Percentiles rank a stretch among this genome's conserved stretches.
Evolutionary conservation across 2,888 invertebrate genomes (phyloP).

Genomic region (Rhorus exstirpatorius): DNA sequence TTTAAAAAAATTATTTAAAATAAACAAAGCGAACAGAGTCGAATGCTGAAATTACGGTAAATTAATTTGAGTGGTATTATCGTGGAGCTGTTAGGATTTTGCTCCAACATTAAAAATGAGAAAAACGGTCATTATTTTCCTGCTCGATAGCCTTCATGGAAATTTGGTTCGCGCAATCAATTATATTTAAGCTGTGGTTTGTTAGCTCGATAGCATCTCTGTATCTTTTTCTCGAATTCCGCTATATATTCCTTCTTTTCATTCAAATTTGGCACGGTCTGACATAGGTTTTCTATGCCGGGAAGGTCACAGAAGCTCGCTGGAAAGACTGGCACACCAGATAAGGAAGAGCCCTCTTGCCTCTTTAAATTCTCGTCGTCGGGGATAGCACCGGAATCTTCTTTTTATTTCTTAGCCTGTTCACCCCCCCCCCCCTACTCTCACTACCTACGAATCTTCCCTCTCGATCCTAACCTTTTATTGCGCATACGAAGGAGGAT

Average conservation of each 20-base stretch:
- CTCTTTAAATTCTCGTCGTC: slow-evolving; percentile 67
- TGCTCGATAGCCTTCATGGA: no score
- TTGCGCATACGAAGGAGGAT: slow-evolving; percentile 46
- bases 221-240: no score
- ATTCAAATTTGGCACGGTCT: slow-evolving; percentile 29
- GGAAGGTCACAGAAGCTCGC: slow-evolving; percentile 12
- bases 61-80: no score
- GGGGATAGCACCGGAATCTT: slow-evolving; percentile 44
- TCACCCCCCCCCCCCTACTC: slow-evolving; percentile 4
- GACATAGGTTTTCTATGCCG: slow-evolving; percentile 2
- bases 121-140: no score
- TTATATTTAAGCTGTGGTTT: no score
- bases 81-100: no score
- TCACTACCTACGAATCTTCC: slow-evolving; percentile 24
- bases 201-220: no score
- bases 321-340: slow-evolving; percentile 19
- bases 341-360: slow-evolving; percentile 46
- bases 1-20: no score
- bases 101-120: no score
- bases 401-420: slow-evolving; percentile 28
- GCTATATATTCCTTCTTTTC: background rate
- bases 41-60: no score
- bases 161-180: no score
- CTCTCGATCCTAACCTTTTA: slow-evolving; percentile 35
- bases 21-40: no score